Base-by-base conservation (phyloP, 1,140 invertebrate genomes). In the Lepidurus apus region DNA sequence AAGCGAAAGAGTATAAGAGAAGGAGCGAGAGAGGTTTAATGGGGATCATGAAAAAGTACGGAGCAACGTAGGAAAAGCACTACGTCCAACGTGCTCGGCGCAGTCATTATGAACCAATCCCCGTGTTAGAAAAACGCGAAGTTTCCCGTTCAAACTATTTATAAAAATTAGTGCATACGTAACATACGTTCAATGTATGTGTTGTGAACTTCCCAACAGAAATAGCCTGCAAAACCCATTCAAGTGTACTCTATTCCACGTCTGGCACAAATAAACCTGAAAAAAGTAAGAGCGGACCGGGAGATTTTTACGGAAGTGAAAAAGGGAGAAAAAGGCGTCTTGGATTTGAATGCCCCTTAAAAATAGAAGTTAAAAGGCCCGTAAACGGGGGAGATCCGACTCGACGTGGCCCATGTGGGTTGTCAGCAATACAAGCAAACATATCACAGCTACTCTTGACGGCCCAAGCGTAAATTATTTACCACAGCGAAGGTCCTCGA, bases 331-430 rank as follows among this genome's bases (percentile, higher is more conserved):
- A 9, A 21, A 65, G 21, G 53, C 17, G 53, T 5, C 8, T 65
- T 65, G 53, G 53, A 65, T 65, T 65, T 65, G 53, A 21, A 65
- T 17, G n/a, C 17, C 8, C 53, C 53, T 65, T 34, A 34, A 65
- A 65, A 65, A 65, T 65, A 65, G 53, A 65, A 65, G 53, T 65
- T 65, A 65, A 65, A 65, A 65, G 53, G 21, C 53, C 53, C 53
- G 53, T 21, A 21, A 17, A n/a, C 6, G n/a, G 17, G 53, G 53
- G 53, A 65, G 53, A 65, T 65, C 21, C 17, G 53, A 65, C 53
- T 65, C 53, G 21, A 65, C 53, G 5, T 34, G 34, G 53, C 53
- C 21, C 53, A 21, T 65, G 53, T 21, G 8, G 13, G 53, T 65
- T 65, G 53, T 65, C 53, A 65, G 53, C 13, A 65, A 65, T 65